These are phyloP conservation scores for Lerista edwardsae DNA, from an alignment of 2,797 vertebrate species.

Conservation along the genomic window DNA sequence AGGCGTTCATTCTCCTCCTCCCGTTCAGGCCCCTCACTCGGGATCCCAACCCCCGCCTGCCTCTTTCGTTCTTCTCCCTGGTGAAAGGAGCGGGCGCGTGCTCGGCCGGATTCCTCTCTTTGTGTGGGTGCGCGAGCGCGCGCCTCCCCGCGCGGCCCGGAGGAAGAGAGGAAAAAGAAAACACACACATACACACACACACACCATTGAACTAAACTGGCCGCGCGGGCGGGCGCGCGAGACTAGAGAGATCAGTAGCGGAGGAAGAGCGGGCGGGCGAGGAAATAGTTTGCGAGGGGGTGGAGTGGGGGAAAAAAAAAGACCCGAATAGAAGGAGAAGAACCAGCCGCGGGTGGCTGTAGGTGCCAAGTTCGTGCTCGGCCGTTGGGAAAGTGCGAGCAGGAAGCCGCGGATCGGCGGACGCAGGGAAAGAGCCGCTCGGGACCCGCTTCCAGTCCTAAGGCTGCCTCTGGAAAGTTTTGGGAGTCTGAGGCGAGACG, in stretches of 20 bases:
- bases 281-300: not conserved
- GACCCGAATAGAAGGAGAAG: too few relatives aligned
- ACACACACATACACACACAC: too few relatives aligned
- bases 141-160: slow-evolving; percentile 38
- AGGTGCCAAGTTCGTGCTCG: not conserved
- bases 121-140: slow-evolving; percentile 50
- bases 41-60: not conserved
- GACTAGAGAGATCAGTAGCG: not conserved
- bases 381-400: not conserved
- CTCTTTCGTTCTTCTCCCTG: slow-evolving; percentile 3
- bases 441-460: not conserved
- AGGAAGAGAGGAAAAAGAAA: not conserved
- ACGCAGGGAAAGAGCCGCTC: not conserved
- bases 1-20: slow-evolving; percentile 23
- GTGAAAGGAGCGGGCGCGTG: slow-evolving; percentile 1
- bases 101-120: slow-evolving; percentile 45
- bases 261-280: not conserved
- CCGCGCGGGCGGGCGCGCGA: slow-evolving; percentile 19
- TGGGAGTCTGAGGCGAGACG: slow-evolving; percentile 41
- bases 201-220: not conserved
- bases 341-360: not conserved
- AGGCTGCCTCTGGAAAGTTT: not conserved
- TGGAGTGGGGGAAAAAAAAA: not conserved
- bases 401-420: not conserved
- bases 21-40: not conserved